Evolutionary conservation across 2,888 invertebrate genomes (phyloP).

Genomic region (Entomobrya proxima): DNA sequence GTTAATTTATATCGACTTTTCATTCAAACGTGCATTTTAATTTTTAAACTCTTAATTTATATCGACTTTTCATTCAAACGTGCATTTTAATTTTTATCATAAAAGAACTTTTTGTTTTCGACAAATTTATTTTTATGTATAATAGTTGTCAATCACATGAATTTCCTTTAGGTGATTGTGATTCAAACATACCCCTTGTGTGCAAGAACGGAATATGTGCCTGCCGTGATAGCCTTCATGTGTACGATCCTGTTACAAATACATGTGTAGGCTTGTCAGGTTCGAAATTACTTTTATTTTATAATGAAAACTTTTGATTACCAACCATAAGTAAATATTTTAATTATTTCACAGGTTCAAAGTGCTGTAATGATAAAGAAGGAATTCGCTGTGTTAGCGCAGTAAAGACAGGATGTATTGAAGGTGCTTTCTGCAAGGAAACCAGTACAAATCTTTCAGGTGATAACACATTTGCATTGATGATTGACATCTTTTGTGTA

Average conservation of each 20-base stretch:
- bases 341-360: constrained; percentile 36
- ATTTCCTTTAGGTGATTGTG: too few species aligned
- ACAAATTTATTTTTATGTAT: too few species aligned
- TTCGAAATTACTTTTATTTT: too few species aligned
- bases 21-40: too few species aligned
- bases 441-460: constrained; percentile 57
- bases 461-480: too few species aligned
- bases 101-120: too few species aligned
- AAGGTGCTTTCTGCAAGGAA: constrained; percentile 63
- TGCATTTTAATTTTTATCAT: too few species aligned
- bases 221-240: constrained; percentile 59
- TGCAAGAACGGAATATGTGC: constrained; percentile 67
- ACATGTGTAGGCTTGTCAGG: constrained; percentile 24
- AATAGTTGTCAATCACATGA: too few species aligned
- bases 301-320: neutral
- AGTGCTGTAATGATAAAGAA: constrained; percentile 62
- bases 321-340: neutral
- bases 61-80: too few species aligned
- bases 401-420: constrained; percentile 59
- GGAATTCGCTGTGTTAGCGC: constrained; percentile 52
- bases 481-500: too few species aligned
- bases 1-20: too few species aligned
- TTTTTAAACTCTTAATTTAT: too few species aligned
- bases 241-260: constrained; percentile 47
- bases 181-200: constrained; percentile 59